Conservation (phyloP, 1,140 invertebrate genomes). For the Drosophila baimaii region DNA sequence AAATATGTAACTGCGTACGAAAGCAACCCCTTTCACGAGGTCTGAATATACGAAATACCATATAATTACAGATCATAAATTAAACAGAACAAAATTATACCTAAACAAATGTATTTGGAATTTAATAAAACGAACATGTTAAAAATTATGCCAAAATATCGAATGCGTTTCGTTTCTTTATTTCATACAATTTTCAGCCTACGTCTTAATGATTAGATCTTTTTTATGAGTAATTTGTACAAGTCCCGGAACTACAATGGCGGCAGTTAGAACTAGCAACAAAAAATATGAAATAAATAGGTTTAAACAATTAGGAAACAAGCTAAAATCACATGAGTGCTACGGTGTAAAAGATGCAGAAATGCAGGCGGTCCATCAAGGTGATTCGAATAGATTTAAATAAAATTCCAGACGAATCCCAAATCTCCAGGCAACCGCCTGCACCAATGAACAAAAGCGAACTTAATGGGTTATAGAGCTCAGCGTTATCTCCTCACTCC, state of each 20-base stretch:
- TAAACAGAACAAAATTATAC: conserved; percentile 58
- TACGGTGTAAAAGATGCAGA: conserved; percentile 47
- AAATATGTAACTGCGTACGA: conserved; percentile 20
- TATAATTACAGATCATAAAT: conserved; percentile 36
- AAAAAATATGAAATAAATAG: conserved; percentile 70
- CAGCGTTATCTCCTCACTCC: conserved; percentile 68
- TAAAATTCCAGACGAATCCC: not conserved
- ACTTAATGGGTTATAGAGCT: conserved; percentile 4
- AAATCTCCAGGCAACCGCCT: not conserved
- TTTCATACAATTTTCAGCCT: conserved; percentile 56
- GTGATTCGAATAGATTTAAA: not conserved
- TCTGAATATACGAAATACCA: conserved; percentile 47
- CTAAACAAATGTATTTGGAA: conserved; percentile 76
- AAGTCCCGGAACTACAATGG: conserved; percentile 64
- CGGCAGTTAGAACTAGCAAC: conserved; percentile 67
- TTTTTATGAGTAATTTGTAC: conserved; percentile 61
- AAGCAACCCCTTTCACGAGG: conserved; percentile 17
- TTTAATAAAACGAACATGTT: conserved; percentile 79
- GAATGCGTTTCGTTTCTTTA: conserved; percentile 27
- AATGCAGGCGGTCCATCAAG: conserved; percentile 4
- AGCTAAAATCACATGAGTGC: conserved; percentile 78
- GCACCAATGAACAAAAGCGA: not conserved
- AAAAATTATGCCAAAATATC: conserved; percentile 62
- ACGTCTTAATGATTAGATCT: conserved; percentile 71
- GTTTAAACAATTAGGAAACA: conserved; percentile 63